phyloP scores from a whole-genome alignment of 2,113 vertebrate genomes.

The Loxodonta africana region DNA sequence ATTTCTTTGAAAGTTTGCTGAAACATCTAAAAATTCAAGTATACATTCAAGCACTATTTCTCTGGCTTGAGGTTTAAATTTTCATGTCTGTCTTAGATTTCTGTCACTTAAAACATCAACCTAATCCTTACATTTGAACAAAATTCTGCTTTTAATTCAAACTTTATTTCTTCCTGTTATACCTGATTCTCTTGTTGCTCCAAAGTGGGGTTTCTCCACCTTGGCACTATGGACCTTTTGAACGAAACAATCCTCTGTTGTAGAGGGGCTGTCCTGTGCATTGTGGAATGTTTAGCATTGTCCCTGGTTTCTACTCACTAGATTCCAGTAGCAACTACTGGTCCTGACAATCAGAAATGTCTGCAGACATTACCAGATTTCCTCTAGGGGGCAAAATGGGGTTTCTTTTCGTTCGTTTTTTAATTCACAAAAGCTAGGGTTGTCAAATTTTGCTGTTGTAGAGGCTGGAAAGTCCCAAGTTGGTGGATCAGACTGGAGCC shows the following conservation, averaged over 20 bases:
- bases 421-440: neutral
- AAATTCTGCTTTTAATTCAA: conserved; percentile 32
- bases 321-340: neutral
- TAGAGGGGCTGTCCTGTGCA: too few species aligned
- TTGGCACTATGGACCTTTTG: neutral
- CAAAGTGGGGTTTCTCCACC: neutral
- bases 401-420: too few species aligned
- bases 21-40: conserved; percentile 54
- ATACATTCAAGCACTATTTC: conserved; percentile 44
- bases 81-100: neutral
- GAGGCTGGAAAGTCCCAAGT: too few species aligned
- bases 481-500: too few species aligned
- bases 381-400: neutral
- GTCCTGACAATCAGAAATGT: conserved; percentile 4
- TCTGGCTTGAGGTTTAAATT: conserved; percentile 42
- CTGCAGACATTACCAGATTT: neutral
- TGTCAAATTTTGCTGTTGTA: neutral
- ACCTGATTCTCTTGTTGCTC: neutral
- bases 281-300: too few species aligned
- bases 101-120: conserved; percentile 19
- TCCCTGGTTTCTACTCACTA: too few species aligned
- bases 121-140: conserved; percentile 20
- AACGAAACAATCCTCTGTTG: neutral
- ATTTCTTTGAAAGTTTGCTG: conserved; percentile 55
- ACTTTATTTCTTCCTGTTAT: neutral